These are phyloP conservation scores for Andrena chrysosceles DNA, from an alignment of 2,888 invertebrate species.

Conservation along the genomic window DNA sequence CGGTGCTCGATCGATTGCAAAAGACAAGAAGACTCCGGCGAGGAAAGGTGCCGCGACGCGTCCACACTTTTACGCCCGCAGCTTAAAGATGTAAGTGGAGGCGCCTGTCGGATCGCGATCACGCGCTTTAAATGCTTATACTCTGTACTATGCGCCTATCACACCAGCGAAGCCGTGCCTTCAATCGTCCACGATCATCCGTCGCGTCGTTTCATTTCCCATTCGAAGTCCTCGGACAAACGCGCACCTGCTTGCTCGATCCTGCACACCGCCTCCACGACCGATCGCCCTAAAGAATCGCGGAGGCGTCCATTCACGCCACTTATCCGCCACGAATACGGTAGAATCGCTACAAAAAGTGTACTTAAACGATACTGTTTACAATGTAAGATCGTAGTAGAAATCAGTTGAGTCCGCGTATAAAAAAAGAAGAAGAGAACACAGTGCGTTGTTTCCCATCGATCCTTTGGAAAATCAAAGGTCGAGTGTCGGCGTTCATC, in stretches of 20 bases:
- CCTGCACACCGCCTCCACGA: background rate
- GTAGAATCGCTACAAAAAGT: conserved; percentile 33
- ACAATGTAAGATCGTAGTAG: conserved; percentile 30
- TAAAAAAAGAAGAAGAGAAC: conserved; percentile 62
- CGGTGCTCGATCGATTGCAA: conserved; percentile 38
- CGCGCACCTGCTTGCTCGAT: background rate
- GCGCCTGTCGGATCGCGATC: too few species aligned
- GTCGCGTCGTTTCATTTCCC: background rate
- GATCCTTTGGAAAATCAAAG: conserved; percentile 28
- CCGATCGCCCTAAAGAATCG: background rate
- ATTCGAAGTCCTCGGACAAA: conserved; percentile 16
- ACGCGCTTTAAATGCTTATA: too few species aligned
- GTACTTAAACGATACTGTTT: conserved; percentile 50
- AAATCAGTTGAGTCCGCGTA: conserved; percentile 60
- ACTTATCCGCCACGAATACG: conserved; percentile 6
- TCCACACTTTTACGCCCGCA: background rate
- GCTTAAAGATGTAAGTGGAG: background rate
- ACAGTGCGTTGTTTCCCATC: conserved; percentile 43
- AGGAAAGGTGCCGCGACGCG: conserved; percentile 29
- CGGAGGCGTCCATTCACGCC: background rate
- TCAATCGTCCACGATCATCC: background rate
- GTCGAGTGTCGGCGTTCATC: conserved; percentile 37
- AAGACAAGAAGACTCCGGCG: conserved; percentile 34
- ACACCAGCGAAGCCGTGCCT: too few species aligned
- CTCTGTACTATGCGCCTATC: too few species aligned